Percentiles rank a stretch among this genome's conserved stretches.
Evolutionary conservation across 2,888 invertebrate species (phyloP).

Genomic region (Drosophila mulleri): DNA sequence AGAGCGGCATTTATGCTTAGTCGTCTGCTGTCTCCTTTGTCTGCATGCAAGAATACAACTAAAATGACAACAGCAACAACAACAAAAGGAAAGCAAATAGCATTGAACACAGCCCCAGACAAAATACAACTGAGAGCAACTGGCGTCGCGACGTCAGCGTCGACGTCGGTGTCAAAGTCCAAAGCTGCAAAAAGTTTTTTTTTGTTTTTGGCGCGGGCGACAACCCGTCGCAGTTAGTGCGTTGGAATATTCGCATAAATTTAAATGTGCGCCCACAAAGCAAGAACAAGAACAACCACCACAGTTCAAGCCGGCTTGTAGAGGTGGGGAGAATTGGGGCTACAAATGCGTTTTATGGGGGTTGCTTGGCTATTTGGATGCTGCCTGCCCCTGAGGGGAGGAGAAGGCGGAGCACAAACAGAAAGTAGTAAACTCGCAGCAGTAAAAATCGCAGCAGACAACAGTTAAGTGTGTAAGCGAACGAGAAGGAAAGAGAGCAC

Average conservation of each 20-base stretch:
- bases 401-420: constrained; percentile 42
- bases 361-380: constrained; percentile 58
- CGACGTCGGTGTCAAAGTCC: constrained; percentile 59
- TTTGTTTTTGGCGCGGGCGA: constrained; percentile 34
- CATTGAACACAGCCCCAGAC: constrained; percentile 54
- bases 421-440: constrained; percentile 66
- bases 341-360: constrained; percentile 74
- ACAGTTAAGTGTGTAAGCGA: constrained; percentile 37
- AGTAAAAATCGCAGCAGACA: constrained; percentile 71
- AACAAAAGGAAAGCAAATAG: constrained; percentile 36
- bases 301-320: constrained; percentile 32
- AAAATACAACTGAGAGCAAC: constrained; percentile 45
- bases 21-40: constrained; percentile 51
- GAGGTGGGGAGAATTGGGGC: constrained; percentile 5
- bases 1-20: constrained; percentile 45
- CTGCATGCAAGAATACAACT: constrained; percentile 58
- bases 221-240: constrained; percentile 69
- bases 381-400: constrained; percentile 32
- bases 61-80: constrained; percentile 37
- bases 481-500: constrained; percentile 4
- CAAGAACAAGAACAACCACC: constrained; percentile 16
- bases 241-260: constrained; percentile 71
- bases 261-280: constrained; percentile 75
- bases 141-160: constrained; percentile 13
- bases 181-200: constrained; percentile 64